These are phyloP conservation scores for Drosophila prostipennis DNA, from an alignment of 2,888 invertebrate species.

Conservation along the genomic window DNA sequence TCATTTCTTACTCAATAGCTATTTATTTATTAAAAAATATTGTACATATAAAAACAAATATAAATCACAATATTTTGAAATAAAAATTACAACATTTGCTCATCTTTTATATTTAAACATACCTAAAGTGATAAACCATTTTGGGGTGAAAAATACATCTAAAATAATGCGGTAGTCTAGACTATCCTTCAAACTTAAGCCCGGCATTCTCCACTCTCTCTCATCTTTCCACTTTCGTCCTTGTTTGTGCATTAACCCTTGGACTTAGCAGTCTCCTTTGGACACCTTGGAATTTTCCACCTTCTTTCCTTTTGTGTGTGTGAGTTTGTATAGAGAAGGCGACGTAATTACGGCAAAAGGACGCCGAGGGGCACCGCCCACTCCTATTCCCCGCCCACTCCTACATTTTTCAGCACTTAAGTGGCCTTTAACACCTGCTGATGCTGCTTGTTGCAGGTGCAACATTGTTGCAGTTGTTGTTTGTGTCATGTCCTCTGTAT, in stretches of 20 bases:
- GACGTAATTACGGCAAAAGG: conserved; percentile 64
- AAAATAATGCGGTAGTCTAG: conserved; percentile 19
- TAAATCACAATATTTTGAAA: too few species aligned
- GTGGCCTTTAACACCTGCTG: conserved; percentile 75
- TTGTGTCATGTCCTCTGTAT: conserved; percentile 33
- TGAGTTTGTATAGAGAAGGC: conserved; percentile 22
- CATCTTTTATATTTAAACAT: not conserved
- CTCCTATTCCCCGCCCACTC: conserved; percentile 14
- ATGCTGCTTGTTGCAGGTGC: conserved; percentile 43
- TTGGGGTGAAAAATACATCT: not conserved
- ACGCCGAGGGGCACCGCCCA: conserved; percentile 21
- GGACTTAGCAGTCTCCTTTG: conserved; percentile 35
- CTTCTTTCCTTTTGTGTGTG: conserved; percentile 6
- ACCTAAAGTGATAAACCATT: not conserved
- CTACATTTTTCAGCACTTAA: conserved; percentile 70
- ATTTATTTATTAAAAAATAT: too few species aligned
- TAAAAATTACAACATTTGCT: too few species aligned
- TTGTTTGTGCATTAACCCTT: conserved; percentile 66
- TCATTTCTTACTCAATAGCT: too few species aligned
- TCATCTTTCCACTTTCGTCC: conserved; percentile 20
- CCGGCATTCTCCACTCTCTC: conserved; percentile 21
- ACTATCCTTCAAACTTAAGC: conserved; percentile 40
- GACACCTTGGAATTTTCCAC: conserved; percentile 31
- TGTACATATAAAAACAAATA: too few species aligned
- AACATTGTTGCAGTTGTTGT: conserved; percentile 34